Conservation (phyloP, 1,140 invertebrate species). For the Bombus sylvicola region DNA sequence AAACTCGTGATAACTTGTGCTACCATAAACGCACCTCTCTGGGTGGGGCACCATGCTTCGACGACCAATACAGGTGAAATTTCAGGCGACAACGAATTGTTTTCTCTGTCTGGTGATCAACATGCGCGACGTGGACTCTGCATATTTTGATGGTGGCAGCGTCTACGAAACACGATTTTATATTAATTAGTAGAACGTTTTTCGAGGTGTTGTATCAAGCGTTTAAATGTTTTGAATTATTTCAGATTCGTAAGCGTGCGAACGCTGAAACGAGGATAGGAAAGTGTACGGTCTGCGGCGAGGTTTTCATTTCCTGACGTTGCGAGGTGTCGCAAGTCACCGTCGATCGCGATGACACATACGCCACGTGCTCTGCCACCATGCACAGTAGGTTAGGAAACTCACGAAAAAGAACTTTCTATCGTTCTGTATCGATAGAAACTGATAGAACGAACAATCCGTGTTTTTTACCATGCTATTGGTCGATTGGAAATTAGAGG, state of each 20-base stretch:
- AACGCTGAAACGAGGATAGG: neutral
- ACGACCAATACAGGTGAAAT: constrained; percentile 35
- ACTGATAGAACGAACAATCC: too few species aligned
- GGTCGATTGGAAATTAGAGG: neutral
- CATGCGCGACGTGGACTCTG: constrained; percentile 4
- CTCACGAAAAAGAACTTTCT: constrained; percentile 28
- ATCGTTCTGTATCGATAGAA: neutral
- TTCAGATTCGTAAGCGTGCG: too few species aligned
- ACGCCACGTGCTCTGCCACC: constrained; percentile 30
- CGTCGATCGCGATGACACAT: constrained; percentile 38
- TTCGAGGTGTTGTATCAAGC: neutral
- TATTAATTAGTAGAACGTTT: neutral
- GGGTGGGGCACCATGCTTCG: constrained; percentile 32
- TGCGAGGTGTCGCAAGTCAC: constrained; percentile 54
- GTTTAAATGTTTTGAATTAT: neutral
- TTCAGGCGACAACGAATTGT: constrained; percentile 11
- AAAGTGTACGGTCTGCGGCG: constrained; percentile 23
- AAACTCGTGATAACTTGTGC: constrained; percentile 53
- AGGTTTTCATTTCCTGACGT: constrained; percentile 39
- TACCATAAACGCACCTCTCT: constrained; percentile 32
- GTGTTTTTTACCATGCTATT: neutral
- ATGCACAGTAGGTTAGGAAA: constrained; percentile 61
- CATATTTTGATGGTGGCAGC: neutral
- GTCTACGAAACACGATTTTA: neutral
- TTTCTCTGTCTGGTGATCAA: constrained; percentile 13